Evolutionary conservation across 2,797 vertebrate species (phyloP).

Genomic region (Pantherophis vulpinus): DNA sequence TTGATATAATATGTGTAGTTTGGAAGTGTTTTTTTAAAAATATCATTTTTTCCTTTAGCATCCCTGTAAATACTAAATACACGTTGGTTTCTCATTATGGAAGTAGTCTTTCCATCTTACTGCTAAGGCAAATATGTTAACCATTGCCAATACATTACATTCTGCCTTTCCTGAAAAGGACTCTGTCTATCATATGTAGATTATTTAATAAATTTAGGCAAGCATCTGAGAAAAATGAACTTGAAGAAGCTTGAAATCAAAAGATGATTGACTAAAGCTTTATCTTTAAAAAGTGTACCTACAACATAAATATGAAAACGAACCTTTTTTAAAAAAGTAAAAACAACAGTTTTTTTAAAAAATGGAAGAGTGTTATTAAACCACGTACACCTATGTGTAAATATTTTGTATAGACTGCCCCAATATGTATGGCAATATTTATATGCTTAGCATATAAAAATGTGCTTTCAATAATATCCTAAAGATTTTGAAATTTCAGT

Average conservation of each 20-base stretch:
- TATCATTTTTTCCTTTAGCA: neutral
- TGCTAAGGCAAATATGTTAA: neutral
- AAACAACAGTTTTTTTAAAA: neutral
- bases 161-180: neutral
- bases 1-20: neutral
- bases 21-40: neutral
- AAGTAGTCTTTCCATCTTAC: neutral
- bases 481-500: neutral
- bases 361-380: neutral
- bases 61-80: neutral
- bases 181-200: neutral
- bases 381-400: neutral
- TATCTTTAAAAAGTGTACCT: neutral
- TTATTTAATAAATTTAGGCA: neutral
- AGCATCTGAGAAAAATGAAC: neutral
- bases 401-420: neutral
- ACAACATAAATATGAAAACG: neutral
- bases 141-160: neutral
- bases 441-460: neutral
- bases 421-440: neutral
- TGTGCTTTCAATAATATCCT: neutral
- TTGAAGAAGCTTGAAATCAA: neutral
- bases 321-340: neutral
- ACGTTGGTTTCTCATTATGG: neutral
- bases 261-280: neutral